Conservation (phyloP, 1,140 invertebrate genomes). For the Cephus cinctus region DNA sequence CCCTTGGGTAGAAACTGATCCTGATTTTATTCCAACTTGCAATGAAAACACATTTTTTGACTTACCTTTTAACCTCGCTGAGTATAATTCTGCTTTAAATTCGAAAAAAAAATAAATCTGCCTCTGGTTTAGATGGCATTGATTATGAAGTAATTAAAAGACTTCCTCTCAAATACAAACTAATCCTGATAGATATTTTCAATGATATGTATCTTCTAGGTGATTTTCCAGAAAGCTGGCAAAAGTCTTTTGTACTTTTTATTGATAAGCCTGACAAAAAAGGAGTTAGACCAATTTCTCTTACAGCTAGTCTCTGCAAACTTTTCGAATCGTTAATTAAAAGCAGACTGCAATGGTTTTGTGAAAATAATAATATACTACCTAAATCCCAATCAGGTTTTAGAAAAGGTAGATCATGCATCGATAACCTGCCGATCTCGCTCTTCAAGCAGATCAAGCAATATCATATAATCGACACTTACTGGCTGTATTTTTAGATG, state of each 20-base stretch:
- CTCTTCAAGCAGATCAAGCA: neutral
- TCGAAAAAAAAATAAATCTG: too few relatives aligned
- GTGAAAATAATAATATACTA: constrained; percentile 17
- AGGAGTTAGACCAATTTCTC: constrained; percentile 20
- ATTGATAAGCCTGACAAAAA: constrained; percentile 11
- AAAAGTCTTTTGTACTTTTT: constrained; percentile 14
- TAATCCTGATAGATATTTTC: constrained; percentile 3
- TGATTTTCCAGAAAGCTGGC: constrained; percentile 17
- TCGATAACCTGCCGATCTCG: constrained; percentile 15
- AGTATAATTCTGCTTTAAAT: too few relatives aligned
- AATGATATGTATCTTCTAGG: constrained; percentile 6
- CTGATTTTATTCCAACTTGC: neutral
- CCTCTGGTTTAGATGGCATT: constrained; percentile 11
- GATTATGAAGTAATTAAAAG: constrained; percentile 14
- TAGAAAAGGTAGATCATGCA: constrained; percentile 18
- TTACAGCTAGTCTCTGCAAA: constrained; percentile 21
- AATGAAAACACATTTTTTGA: constrained; percentile 5
- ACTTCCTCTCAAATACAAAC: neutral
- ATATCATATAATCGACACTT: constrained; percentile 8
- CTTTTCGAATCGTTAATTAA: constrained; percentile 26
- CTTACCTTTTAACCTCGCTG: too few relatives aligned
- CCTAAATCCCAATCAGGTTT: constrained; percentile 22
- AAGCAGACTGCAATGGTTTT: constrained; percentile 17
- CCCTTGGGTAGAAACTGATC: constrained; percentile 2
- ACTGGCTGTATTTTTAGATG: constrained; percentile 3